Evolutionary conservation across 2,888 invertebrate genomes (phyloP), one percentile per base, ranked within the genome.

Genomic region (Tipula helvola): DNA sequence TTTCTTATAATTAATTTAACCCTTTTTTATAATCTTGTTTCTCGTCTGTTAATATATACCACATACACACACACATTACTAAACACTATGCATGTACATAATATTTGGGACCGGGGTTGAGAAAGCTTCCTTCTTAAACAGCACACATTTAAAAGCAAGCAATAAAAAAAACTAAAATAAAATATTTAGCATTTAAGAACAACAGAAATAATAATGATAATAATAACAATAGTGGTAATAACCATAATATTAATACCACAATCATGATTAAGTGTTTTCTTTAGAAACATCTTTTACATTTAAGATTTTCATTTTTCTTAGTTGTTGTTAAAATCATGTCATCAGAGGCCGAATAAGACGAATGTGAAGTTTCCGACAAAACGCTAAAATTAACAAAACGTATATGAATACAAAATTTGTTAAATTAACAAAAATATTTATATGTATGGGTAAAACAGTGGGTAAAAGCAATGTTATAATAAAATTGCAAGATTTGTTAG

Each of bases 1-100:
- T 71, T 71, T 71, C 71, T 71, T 71, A 71, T 71, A 71, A 71
- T 71, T 71, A 71, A 71, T 71, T 71, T 71, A 71, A 71, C 71
- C 71, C 71, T 71, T 71, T 28, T 71, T 71, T 28, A 71, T 71
- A 28, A 10, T 71, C 52, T 28, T 71, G 71, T 71, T 71, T 10
- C 28, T 28, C 71, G 28, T 13, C 71, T 28, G 28, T n/a, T 28
- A 28, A 71, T 71, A 71, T 71, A 71, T 28, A 57, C 52, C 52
- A 71, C 13, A 71, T 2, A 71, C n/a, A 71, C n/a, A 71, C 8
- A 28, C 71, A 57, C 52, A 71, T 44, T 44, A 44, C 44, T 10
- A 44, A 44, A 44, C 44, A 44, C 44, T 44, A 44, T 44, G 44
- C 8, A 16, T 57, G 52, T n/a, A 57, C 16, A 16, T 44, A 28